Percentiles rank a stretch among this genome's conserved stretches.
Conservation (phyloP, 2,888 invertebrate species). For the Auanema sp. region DNA sequence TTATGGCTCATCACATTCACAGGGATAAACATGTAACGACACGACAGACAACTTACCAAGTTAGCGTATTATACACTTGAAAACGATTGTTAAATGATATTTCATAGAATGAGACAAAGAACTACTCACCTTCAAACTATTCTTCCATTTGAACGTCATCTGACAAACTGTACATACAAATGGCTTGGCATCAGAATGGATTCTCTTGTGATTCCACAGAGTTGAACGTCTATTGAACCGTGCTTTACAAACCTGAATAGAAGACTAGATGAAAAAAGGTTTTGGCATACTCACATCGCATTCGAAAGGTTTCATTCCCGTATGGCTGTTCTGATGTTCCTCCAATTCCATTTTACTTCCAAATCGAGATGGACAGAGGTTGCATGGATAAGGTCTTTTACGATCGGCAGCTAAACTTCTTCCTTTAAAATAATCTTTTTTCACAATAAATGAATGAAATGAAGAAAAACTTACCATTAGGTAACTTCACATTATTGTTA, state of each 20-base stretch:
- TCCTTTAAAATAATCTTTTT: conserved; percentile 21
- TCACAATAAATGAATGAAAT: neutral
- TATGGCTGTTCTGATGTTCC: conserved; percentile 64
- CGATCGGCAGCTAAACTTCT: conserved; percentile 49
- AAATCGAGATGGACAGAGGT: conserved; percentile 53
- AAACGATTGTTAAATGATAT: conserved; percentile 9
- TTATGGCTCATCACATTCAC: neutral
- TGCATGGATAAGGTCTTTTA: conserved; percentile 63
- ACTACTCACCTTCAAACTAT: conserved; percentile 50
- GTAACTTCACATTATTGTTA: conserved; percentile 34
- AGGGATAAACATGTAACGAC: conserved; percentile 4
- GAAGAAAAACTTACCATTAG: conserved; percentile 28
- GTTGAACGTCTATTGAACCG: conserved; percentile 64
- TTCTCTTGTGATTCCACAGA: conserved; percentile 64
- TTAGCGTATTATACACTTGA: neutral
- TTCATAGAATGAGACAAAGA: conserved; percentile 13
- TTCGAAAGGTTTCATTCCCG: conserved; percentile 62
- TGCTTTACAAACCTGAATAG: conserved; percentile 55
- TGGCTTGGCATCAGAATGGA: conserved; percentile 62
- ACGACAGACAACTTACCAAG: neutral
- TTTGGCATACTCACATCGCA: conserved; percentile 56
- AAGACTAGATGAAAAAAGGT: neutral
- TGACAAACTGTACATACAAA: conserved; percentile 63
- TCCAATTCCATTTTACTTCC: conserved; percentile 62
- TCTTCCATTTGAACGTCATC: conserved; percentile 65